A percentile compares a stretch with the other conserved stretches of the same genome.
These are phyloP conservation scores for Fragum whitleyi DNA, from an alignment of 2,888 invertebrate genomes.

Conservation along the genomic window DNA sequence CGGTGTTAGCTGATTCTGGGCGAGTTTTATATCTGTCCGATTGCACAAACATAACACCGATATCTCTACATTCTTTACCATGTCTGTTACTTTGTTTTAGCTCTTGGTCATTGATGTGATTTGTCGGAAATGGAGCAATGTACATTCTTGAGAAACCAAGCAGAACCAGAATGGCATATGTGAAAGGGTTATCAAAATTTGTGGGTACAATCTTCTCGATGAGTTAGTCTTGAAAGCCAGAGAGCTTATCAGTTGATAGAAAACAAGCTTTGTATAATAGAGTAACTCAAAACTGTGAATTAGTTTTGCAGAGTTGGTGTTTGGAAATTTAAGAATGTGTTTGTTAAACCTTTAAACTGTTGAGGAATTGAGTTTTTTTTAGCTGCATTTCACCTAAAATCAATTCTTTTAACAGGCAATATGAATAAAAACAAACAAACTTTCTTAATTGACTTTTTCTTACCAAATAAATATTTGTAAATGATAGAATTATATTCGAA, in stretches of 20 bases:
- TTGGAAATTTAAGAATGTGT: background rate
- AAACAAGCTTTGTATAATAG: constrained; percentile 21
- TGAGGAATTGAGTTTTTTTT: too few species aligned
- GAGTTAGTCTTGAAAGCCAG: constrained; percentile 26
- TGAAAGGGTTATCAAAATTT: constrained; percentile 60
- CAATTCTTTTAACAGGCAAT: too few species aligned
- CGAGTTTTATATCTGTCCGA: constrained; percentile 15
- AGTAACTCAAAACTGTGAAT: background rate
- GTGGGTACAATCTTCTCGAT: constrained; percentile 21
- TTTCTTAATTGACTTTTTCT: too few species aligned
- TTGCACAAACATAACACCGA: background rate
- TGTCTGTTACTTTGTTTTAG: background rate
- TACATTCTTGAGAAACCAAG: constrained; percentile 51
- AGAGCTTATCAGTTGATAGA: constrained; percentile 44
- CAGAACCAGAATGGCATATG: constrained; percentile 57
- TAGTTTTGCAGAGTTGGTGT: background rate
- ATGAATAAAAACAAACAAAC: too few species aligned
- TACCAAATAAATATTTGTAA: too few species aligned
- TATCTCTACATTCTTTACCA: background rate
- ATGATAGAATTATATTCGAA: too few species aligned
- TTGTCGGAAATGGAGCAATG: constrained; percentile 55
- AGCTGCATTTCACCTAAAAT: too few species aligned
- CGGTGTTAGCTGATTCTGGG: constrained; percentile 17
- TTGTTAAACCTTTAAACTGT: too few species aligned
- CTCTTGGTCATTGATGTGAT: constrained; percentile 24